Conservation (phyloP, 2,888 invertebrate species). For the Gortyna flavago region DNA sequence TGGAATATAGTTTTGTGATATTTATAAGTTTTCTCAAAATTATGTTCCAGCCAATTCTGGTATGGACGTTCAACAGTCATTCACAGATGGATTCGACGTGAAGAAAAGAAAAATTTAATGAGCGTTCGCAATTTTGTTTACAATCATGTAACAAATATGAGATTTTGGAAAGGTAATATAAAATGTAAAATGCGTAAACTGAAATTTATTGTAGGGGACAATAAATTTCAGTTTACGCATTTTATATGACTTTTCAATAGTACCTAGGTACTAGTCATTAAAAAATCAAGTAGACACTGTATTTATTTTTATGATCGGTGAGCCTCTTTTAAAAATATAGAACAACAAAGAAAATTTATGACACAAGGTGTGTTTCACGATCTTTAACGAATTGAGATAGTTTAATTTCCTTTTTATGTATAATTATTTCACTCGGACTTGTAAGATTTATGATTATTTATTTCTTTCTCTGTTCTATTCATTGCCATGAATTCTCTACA, state of each 20-base stretch:
- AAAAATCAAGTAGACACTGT: background rate
- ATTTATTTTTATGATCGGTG: background rate
- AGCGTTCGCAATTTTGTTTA: background rate
- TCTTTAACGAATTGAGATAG: background rate
- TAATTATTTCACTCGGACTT: background rate
- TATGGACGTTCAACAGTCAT: slow-evolving; percentile 14
- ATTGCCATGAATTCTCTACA: background rate
- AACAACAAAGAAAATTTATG: background rate
- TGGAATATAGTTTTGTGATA: slow-evolving; percentile 46
- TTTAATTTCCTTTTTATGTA: background rate
- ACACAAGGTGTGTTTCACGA: background rate
- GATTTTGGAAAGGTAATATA: background rate
- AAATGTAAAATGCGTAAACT: too few relatives aligned
- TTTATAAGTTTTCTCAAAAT: slow-evolving; percentile 35
- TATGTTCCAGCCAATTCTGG: slow-evolving; percentile 50
- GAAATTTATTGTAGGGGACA: too few relatives aligned
- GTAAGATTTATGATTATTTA: background rate
- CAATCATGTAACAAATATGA: background rate
- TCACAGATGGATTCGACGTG: background rate
- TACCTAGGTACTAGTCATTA: background rate
- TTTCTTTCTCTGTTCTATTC: background rate
- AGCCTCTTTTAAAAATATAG: background rate
- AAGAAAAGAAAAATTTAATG: background rate
- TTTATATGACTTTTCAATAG: too few relatives aligned
- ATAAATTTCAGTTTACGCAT: background rate